phyloP scores from a whole-genome alignment of 2,797 vertebrate genomes.

The Liparis tanakae region DNA sequence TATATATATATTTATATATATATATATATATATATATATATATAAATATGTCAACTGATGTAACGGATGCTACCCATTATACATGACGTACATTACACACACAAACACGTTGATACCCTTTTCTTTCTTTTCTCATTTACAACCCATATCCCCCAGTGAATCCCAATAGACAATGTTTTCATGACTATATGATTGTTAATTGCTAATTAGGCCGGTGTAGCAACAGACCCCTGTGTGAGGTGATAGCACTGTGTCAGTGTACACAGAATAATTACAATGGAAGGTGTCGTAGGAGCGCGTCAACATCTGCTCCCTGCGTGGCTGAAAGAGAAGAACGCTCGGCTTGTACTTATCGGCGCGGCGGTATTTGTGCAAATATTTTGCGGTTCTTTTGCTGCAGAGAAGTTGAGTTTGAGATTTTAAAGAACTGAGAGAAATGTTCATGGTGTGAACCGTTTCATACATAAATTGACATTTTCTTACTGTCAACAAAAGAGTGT shows the following conservation, averaged over 20 bases:
- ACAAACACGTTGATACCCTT: constrained; percentile 1
- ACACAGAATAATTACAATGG: constrained; percentile 77
- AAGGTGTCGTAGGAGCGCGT: constrained; percentile 66
- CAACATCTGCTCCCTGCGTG: constrained; percentile 68
- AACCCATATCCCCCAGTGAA: constrained; percentile 36
- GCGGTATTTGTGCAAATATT: constrained; percentile 17
- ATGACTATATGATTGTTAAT: constrained; percentile 73
- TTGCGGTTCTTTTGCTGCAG: constrained; percentile 15
- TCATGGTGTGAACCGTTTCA: neutral
- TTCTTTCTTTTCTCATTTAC: constrained; percentile 44
- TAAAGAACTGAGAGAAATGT: neutral
- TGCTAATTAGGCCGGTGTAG: constrained; percentile 76
- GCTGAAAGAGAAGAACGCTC: constrained; percentile 24
- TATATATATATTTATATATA: no score
- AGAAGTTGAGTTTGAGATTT: neutral
- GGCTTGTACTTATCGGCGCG: constrained; percentile 7
- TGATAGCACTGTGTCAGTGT: constrained; percentile 65
- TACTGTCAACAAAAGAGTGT: no score
- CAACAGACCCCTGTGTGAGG: constrained; percentile 71
- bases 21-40: no score
- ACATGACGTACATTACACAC: neutral
- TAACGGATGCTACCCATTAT: neutral
- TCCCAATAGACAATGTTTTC: constrained; percentile 67
- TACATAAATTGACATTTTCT: neutral
- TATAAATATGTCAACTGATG: neutral